These are phyloP conservation scores for Drosophila neoperkinsi DNA, from an alignment of 2,888 invertebrate genomes.

Conservation along the genomic window DNA sequence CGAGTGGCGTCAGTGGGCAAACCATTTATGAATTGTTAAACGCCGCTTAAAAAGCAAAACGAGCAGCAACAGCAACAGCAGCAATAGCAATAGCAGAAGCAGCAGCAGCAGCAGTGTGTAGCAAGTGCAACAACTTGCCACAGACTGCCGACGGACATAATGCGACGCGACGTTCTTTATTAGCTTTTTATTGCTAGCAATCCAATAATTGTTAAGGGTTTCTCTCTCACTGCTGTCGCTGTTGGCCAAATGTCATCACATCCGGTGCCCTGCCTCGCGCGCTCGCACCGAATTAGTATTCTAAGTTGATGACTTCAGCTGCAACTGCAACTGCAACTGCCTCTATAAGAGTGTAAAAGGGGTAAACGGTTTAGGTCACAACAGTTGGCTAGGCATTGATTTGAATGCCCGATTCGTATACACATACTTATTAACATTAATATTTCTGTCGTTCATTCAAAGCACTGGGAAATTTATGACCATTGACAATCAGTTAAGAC, in stretches of 20 bases:
- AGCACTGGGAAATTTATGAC: conserved; percentile 64
- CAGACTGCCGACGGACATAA: conserved; percentile 28
- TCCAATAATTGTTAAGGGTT: conserved; percentile 71
- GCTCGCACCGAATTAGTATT: conserved; percentile 74
- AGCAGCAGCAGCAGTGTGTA: conserved; percentile 2
- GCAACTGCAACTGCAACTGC: conserved; percentile 50
- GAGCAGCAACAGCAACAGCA: background rate
- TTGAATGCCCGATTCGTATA: conserved; percentile 63
- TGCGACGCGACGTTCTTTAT: conserved; percentile 62
- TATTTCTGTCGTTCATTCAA: conserved; percentile 59
- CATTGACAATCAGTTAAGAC: conserved; percentile 80
- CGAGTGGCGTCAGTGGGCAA: conserved; percentile 76
- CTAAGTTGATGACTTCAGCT: conserved; percentile 63
- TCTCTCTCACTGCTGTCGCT: conserved; percentile 41
- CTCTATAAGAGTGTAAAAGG: conserved; percentile 34
- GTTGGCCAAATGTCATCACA: conserved; percentile 77
- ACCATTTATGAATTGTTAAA: conserved; percentile 80
- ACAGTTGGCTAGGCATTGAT: conserved; percentile 63
- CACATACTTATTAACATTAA: conserved; percentile 65
- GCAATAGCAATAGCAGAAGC: background rate
- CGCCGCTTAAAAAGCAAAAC: conserved; percentile 51
- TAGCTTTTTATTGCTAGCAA: conserved; percentile 77
- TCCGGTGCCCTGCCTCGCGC: conserved; percentile 68
- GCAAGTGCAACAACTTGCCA: conserved; percentile 71
- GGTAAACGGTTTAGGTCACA: conserved; percentile 36